phyloP scores from a whole-genome alignment of 2,797 vertebrate genomes.

The Esox masquinongy region DNA sequence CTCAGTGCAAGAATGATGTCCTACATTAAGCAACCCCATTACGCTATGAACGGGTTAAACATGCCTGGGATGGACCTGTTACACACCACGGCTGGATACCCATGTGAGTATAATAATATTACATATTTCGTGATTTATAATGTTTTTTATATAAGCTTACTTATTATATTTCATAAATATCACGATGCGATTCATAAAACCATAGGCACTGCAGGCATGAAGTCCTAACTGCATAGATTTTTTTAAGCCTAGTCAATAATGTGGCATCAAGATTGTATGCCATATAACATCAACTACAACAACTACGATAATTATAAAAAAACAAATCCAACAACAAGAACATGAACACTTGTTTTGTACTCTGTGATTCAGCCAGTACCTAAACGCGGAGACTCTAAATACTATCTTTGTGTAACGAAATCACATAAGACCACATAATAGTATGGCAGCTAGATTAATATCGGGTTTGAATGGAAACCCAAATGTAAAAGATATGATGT shows the following conservation, averaged over 20 bases:
- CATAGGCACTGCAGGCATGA: neutral
- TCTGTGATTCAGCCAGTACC: too few species aligned
- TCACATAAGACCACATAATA: too few species aligned
- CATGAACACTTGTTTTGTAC: neutral
- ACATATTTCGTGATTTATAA: neutral
- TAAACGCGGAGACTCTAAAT: too few species aligned
- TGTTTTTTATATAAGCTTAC: neutral
- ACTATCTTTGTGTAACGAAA: too few species aligned
- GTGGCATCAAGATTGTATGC: neutral
- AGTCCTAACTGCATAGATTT: neutral
- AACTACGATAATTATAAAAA: neutral
- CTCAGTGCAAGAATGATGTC: conserved; percentile 83
- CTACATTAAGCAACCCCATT: conserved; percentile 90
- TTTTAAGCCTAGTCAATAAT: neutral
- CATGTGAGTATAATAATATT: conserved; percentile 75
- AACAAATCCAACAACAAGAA: neutral
- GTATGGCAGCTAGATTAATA: too few species aligned
- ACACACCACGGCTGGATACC: conserved; percentile 84
- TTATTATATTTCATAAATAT: neutral
- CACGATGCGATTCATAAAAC: neutral
- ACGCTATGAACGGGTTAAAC: conserved; percentile 86
- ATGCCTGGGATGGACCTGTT: conserved; percentile 86
- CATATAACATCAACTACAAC: neutral
- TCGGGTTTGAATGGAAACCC: too few species aligned
- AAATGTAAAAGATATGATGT: too few species aligned